Conservation (phyloP, 2,888 invertebrate species). For the Pseudococcus jackbeardsleyi region DNA sequence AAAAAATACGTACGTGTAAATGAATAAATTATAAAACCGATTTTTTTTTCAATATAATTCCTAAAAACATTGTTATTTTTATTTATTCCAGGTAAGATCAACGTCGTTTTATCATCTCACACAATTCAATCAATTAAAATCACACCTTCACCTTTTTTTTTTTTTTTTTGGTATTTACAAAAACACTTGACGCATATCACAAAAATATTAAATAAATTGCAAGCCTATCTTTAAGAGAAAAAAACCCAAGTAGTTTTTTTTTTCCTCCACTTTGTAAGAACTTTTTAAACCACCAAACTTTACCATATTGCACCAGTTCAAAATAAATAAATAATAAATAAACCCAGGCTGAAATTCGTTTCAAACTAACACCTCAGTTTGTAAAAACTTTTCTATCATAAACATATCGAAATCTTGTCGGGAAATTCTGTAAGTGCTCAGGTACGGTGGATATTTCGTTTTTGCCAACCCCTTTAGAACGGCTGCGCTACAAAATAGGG, state of each 20-base stretch:
- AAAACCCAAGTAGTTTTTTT: neutral
- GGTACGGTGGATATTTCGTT: neutral
- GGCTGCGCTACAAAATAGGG: conserved; percentile 41
- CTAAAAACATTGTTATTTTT: neutral
- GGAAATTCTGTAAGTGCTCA: neutral
- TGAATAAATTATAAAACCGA: neutral
- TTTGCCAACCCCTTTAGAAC: neutral
- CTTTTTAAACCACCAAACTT: neutral
- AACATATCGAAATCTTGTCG: conserved; percentile 1
- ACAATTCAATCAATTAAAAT: neutral
- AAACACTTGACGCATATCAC: no score
- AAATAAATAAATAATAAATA: conserved; percentile 37
- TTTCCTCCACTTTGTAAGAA: neutral
- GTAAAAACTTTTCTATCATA: neutral
- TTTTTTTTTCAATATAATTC: no score
- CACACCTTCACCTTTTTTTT: neutral
- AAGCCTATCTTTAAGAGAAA: neutral
- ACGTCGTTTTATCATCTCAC: neutral
- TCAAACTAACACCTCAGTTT: neutral
- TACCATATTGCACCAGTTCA: neutral
- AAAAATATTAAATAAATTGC: no score
- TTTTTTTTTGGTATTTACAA: no score
- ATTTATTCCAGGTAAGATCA: neutral
- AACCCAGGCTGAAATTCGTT: neutral
- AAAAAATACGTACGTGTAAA: neutral